Evolutionary conservation across 2,113 vertebrate species (phyloP).

Genomic region (Anser brachyrhynchus): DNA sequence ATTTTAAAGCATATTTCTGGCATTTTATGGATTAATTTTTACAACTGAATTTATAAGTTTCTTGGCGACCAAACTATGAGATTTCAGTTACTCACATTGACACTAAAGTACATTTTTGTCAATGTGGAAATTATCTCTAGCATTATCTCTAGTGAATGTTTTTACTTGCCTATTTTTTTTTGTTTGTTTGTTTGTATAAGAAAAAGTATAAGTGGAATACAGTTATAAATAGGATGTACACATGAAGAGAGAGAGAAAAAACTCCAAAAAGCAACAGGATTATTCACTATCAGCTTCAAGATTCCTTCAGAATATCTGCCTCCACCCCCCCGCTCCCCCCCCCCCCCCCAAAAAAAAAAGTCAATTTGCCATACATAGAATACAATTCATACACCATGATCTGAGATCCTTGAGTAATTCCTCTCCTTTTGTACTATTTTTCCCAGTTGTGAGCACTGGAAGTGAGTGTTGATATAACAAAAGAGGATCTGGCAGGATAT

Average conservation of each 20-base stretch:
- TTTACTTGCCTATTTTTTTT: not conserved
- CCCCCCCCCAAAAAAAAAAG: not conserved
- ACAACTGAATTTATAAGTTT: not conserved
- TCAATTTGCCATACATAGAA: not conserved
- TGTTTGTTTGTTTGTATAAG: not conserved
- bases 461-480: accelerated
- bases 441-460: not conserved
- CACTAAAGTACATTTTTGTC: not conserved
- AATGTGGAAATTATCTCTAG: not conserved
- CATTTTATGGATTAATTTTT: not conserved
- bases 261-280: not conserved
- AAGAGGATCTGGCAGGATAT: not conserved
- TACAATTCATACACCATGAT: not conserved
- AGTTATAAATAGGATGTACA: not conserved
- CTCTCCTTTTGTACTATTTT: not conserved
- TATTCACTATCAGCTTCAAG: not conserved
- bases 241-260: not conserved
- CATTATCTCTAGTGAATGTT: too few relatives aligned
- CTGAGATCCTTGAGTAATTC: not conserved
- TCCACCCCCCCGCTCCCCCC: not conserved
- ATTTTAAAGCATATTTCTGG: not conserved
- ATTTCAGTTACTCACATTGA: not conserved
- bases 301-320: not conserved
- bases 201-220: not conserved
- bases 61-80: not conserved